These are phyloP conservation scores for Malurus splendens DNA, from an alignment of 2,797 vertebrate species.

Conservation along the genomic window DNA sequence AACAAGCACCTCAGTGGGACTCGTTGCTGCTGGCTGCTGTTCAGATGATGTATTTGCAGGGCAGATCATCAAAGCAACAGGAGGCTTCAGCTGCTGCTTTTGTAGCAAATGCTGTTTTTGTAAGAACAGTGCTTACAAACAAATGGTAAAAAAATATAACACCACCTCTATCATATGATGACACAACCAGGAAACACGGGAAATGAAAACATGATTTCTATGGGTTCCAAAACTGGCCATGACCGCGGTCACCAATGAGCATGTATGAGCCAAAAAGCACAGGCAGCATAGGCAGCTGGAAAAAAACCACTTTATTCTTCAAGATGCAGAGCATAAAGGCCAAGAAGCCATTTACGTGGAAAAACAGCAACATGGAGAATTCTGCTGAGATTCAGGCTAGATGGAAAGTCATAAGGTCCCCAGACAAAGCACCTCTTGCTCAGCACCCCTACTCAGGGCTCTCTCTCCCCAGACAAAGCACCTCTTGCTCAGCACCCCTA, in stretches of 20 bases:
- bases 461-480: not conserved
- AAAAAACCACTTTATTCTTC: not conserved
- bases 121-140: not conserved
- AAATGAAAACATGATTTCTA: not conserved
- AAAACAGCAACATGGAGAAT: not conserved
- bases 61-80: conserved; percentile 39
- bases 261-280: not conserved
- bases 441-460: not conserved
- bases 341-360: not conserved
- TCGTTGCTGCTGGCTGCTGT: conserved; percentile 9
- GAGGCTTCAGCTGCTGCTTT: conserved; percentile 2
- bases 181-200: not conserved
- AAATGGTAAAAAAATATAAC: not conserved
- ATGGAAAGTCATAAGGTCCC: not conserved
- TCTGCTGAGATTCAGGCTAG: not conserved
- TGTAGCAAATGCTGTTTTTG: not conserved
- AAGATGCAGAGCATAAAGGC: not conserved
- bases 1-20: conserved; percentile 14
- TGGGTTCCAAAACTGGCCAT: not conserved
- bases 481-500: not conserved
- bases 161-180: not conserved
- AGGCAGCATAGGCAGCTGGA: not conserved
- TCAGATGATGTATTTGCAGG: conserved; percentile 43
- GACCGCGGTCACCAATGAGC: not conserved
- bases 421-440: not conserved